Evolutionary conservation across 2,888 invertebrate genomes (phyloP).

Genomic region (Pegoplata infirma): DNA sequence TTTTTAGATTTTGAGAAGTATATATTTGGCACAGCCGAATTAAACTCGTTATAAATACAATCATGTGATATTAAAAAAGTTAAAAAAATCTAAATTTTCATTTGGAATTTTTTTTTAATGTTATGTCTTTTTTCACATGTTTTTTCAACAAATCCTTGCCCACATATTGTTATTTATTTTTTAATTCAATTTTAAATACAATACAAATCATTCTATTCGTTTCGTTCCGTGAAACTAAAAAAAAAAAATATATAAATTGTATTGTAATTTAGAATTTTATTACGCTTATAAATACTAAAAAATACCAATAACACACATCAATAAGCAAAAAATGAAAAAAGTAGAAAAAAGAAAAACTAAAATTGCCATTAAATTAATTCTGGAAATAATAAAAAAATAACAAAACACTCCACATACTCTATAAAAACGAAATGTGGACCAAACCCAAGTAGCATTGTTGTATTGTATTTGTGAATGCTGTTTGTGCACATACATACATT

Average conservation of each 20-base stretch:
- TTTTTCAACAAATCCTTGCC: no score
- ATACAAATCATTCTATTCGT: constrained; percentile 14
- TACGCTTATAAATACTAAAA: constrained; percentile 64
- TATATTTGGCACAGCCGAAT: no score
- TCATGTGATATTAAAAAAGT: no score
- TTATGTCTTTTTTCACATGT: no score
- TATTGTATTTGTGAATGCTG: constrained; percentile 31
- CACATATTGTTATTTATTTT: not conserved
- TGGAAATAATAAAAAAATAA: constrained; percentile 21
- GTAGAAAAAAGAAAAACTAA: constrained; percentile 30
- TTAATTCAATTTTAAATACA: constrained; percentile 7
- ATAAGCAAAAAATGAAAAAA: constrained; percentile 48
- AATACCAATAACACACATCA: constrained; percentile 54
- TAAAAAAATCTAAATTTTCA: no score
- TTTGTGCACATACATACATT: no score
- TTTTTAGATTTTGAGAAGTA: no score
- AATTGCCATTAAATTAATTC: constrained; percentile 61
- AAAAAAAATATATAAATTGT: constrained; percentile 52
- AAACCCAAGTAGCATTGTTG: constrained; percentile 19
- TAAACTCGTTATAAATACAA: no score
- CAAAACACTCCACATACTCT: not conserved
- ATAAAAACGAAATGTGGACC: not conserved
- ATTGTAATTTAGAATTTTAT: constrained; percentile 65
- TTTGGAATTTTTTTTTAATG: no score
- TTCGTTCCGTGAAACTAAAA: not conserved